Percentiles rank a stretch among this genome's conserved stretches.
These are phyloP conservation scores for Gymnocephalus cernua DNA, from an alignment of 2,113 vertebrate species.

Conservation along the genomic window DNA sequence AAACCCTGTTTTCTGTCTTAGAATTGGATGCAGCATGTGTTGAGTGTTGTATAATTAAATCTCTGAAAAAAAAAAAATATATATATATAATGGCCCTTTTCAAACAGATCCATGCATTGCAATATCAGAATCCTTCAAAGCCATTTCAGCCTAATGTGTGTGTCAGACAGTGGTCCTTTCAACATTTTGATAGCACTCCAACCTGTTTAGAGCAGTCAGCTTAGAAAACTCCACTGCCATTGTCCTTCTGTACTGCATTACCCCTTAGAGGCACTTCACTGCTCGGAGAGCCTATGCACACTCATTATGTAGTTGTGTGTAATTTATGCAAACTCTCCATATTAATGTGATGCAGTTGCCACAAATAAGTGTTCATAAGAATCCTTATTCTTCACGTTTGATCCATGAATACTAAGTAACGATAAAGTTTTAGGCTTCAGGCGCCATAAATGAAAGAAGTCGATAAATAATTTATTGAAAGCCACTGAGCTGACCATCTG, in stretches of 20 bases:
- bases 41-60: conserved; percentile 2
- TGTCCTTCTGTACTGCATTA: conserved; percentile 59
- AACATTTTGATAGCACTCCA: conserved; percentile 55
- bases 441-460: conserved; percentile 44
- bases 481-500: conserved; percentile 79
- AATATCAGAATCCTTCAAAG: conserved; percentile 53
- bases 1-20: conserved; percentile 20
- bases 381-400: conserved; percentile 36
- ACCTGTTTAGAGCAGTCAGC: conserved; percentile 60
- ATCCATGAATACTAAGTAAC: conserved; percentile 50
- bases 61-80: too few species aligned
- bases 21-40: conserved; percentile 31
- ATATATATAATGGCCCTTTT: too few species aligned
- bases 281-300: conserved; percentile 30
- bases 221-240: conserved; percentile 43
- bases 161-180: conserved; percentile 45
- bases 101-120: too few species aligned
- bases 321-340: conserved; percentile 61
- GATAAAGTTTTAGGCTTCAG: conserved; percentile 55
- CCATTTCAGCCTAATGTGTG: conserved; percentile 48
- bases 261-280: conserved; percentile 50
- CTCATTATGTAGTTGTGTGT: conserved; percentile 63
- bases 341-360: conserved; percentile 57
- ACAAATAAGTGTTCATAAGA: conserved; percentile 41
- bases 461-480: conserved; percentile 72